phyloP scores from a whole-genome alignment of 2,888 invertebrate genomes.

The Crepidodera aurea region DNA sequence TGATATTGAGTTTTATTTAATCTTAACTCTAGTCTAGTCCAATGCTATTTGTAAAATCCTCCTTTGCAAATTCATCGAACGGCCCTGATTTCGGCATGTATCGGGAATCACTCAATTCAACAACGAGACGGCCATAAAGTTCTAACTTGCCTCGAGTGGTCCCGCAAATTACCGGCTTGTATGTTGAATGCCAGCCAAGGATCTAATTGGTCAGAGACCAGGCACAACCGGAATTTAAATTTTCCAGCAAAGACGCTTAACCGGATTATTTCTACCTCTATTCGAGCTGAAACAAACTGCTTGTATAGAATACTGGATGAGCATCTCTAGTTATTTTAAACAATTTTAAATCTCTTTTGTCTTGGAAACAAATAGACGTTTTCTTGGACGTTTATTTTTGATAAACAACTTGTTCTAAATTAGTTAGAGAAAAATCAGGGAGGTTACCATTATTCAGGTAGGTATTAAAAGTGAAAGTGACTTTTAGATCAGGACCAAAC shows the following conservation, averaged over 20 bases:
- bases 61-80: too few species aligned
- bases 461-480: too few species aligned
- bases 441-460: too few species aligned
- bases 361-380: background rate
- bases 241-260: slow-evolving; percentile 3
- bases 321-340: background rate
- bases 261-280: slow-evolving; percentile 21
- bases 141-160: slow-evolving; percentile 15
- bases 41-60: too few species aligned
- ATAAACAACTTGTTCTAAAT: too few species aligned
- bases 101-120: slow-evolving; percentile 7
- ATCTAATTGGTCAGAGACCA: slow-evolving; percentile 7
- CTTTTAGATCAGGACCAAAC: too few species aligned
- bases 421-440: too few species aligned
- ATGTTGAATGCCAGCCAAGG: slow-evolving; percentile 21
- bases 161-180: slow-evolving; percentile 19
- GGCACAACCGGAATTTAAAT: slow-evolving; percentile 25
- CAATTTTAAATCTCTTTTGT: background rate
- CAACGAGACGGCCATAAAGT: slow-evolving; percentile 14
- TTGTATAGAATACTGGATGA: background rate
- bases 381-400: too few species aligned
- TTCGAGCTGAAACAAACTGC: background rate
- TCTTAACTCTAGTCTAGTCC: too few species aligned
- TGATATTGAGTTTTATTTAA: too few species aligned
- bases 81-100: background rate